Evolutionary conservation across 2,113 vertebrate genomes (phyloP).

Genomic region (Coregonus clupeaformis): DNA sequence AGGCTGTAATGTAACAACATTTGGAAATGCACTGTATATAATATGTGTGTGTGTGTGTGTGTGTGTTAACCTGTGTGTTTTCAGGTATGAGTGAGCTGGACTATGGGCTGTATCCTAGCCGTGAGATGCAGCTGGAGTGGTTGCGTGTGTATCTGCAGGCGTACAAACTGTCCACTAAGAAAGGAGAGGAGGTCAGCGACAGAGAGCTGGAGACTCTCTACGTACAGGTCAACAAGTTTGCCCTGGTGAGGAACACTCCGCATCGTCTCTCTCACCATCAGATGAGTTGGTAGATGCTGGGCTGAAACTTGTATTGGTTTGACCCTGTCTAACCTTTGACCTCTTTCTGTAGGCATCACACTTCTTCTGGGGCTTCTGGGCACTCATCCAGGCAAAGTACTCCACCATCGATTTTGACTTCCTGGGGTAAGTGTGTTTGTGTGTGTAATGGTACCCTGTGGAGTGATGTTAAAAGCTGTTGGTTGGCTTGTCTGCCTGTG

Average conservation of each 20-base stretch:
- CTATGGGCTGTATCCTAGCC: constrained; percentile 81
- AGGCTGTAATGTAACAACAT: no score
- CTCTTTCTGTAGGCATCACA: constrained; percentile 84
- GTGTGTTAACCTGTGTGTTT: constrained; percentile 5
- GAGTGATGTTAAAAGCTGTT: not conserved
- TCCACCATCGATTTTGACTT: constrained; percentile 96
- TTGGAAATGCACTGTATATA: no score
- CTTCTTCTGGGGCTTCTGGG: constrained; percentile 98
- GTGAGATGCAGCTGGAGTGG: constrained; percentile 89
- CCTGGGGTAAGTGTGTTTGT: constrained; percentile 78
- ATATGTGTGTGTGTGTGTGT: constrained; percentile 20
- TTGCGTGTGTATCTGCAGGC: constrained; percentile 85
- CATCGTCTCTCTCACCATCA: not conserved
- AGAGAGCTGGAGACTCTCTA: constrained; percentile 89
- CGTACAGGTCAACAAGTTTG: constrained; percentile 96
- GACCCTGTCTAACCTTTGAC: constrained; percentile 5
- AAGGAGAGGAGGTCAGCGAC: constrained; percentile 71
- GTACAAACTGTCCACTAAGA: constrained; percentile 79
- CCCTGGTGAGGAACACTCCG: constrained; percentile 81
- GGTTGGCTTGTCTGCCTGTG: constrained; percentile 10
- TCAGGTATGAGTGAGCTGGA: constrained; percentile 92
- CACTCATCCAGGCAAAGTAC: constrained; percentile 94
- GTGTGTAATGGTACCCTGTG: not conserved
- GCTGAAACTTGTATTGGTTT: no score
- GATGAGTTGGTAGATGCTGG: no score